Evolutionary conservation across 2,888 invertebrate species (phyloP).

Genomic region (Euphydryas editha): DNA sequence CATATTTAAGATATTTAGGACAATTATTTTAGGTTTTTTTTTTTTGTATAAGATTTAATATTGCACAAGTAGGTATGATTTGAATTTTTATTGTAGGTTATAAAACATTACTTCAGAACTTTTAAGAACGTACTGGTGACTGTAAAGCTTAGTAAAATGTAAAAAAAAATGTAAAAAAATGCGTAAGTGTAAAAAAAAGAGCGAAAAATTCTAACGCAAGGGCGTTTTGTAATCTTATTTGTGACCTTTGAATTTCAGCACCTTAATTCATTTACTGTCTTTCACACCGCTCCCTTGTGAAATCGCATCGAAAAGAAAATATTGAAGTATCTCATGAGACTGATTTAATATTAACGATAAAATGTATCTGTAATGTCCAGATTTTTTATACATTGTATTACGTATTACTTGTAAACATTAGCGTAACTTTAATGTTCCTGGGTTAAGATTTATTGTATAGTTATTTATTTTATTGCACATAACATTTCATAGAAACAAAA

Average conservation of each 20-base stretch:
- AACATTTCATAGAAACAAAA: too few relatives aligned
- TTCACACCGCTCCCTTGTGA: conserved; percentile 29
- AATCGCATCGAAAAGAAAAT: conserved; percentile 34
- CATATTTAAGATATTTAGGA: background rate
- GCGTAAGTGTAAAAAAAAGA: background rate
- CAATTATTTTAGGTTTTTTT: background rate
- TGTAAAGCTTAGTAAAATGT: background rate
- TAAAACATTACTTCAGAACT: too few relatives aligned
- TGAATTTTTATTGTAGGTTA: too few relatives aligned
- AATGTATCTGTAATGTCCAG: background rate
- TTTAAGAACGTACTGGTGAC: too few relatives aligned
- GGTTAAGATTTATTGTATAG: too few relatives aligned
- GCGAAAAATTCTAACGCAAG: conserved; percentile 6
- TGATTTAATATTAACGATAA: conserved; percentile 21
- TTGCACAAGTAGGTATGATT: background rate
- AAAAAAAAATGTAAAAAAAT: too few relatives aligned
- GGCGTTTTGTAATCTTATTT: conserved; percentile 30
- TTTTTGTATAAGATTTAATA: background rate
- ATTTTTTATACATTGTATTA: too few relatives aligned
- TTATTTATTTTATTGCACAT: too few relatives aligned
- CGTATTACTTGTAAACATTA: too few relatives aligned
- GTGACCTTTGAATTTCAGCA: conserved; percentile 31
- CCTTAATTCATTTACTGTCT: conserved; percentile 40
- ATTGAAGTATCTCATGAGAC: conserved; percentile 29
- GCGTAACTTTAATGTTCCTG: too few relatives aligned